Evolutionary conservation across 2,113 vertebrate species (phyloP).

Genomic region (Merops nubicus): DNA sequence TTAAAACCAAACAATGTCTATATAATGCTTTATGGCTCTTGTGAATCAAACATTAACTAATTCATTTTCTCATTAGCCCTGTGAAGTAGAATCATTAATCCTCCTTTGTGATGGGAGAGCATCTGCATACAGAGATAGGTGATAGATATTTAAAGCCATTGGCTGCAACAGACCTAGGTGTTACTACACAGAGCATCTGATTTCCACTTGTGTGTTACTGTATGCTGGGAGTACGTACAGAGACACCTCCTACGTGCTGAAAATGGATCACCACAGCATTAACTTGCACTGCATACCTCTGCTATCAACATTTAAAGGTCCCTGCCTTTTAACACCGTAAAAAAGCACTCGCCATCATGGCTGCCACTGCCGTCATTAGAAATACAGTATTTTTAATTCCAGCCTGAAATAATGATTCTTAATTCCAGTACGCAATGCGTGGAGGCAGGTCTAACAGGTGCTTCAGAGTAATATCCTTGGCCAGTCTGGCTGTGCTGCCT

Average conservation of each 20-base stretch:
- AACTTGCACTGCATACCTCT: not conserved
- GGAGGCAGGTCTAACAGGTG: rapidly evolving
- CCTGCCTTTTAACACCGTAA: not conserved
- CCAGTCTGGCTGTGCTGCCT: not conserved
- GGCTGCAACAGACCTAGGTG: not conserved
- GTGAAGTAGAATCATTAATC: conserved; percentile 42
- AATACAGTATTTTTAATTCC: not conserved
- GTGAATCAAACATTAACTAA: conserved; percentile 37
- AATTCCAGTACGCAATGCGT: not conserved
- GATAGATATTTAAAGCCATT: conserved; percentile 34
- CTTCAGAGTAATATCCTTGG: not conserved
- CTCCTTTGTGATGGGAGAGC: conserved; percentile 7
- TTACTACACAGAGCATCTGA: not conserved
- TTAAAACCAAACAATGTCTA: conserved; percentile 32
- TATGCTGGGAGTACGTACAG: not conserved
- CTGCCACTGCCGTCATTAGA: not conserved
- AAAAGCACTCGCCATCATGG: not conserved
- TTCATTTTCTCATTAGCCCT: conserved; percentile 34
- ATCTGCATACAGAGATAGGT: not conserved
- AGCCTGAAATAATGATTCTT: not conserved
- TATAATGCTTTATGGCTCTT: not conserved
- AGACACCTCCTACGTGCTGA: not conserved
- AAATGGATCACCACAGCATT: not conserved
- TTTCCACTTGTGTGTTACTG: not conserved
- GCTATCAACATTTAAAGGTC: not conserved